Conservation (phyloP, 2,113 vertebrate species). For the Astur gentilis region DNA sequence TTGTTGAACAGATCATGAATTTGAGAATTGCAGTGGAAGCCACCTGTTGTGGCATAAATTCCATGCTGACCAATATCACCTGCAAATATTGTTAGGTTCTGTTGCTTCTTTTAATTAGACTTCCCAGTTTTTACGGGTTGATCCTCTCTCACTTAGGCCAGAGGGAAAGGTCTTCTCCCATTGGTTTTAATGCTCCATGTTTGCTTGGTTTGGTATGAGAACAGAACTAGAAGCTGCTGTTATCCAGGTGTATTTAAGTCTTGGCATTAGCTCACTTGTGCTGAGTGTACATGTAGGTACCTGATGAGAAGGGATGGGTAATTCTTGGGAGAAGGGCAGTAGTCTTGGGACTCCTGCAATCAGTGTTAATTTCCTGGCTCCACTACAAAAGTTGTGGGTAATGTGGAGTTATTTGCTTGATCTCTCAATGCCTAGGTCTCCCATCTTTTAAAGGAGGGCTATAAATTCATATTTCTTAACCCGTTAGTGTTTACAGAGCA, state of each 20-base stretch:
- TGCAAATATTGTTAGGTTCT: neutral
- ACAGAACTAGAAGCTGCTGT: neutral
- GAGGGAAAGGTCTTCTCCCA: neutral
- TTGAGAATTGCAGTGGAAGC: neutral
- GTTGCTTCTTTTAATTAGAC: neutral
- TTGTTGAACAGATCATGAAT: neutral
- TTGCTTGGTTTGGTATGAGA: neutral
- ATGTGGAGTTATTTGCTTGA: neutral
- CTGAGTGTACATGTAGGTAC: neutral
- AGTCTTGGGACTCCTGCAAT: neutral
- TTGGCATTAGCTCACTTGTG: neutral
- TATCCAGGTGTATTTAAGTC: neutral
- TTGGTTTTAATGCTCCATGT: neutral
- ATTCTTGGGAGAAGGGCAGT: neutral
- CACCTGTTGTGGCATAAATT: neutral
- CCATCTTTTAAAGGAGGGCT: neutral
- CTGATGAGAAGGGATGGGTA: neutral
- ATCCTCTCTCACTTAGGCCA: neutral
- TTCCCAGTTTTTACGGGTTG: neutral
- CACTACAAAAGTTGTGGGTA: neutral
- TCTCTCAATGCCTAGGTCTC: neutral
- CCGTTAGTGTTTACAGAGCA: neutral
- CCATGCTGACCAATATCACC: neutral
- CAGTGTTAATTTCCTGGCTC: neutral
- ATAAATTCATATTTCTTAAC: neutral